These are phyloP conservation scores for Prietella phreatophila DNA, from an alignment of 2,113 vertebrate genomes.

Conservation along the genomic window DNA sequence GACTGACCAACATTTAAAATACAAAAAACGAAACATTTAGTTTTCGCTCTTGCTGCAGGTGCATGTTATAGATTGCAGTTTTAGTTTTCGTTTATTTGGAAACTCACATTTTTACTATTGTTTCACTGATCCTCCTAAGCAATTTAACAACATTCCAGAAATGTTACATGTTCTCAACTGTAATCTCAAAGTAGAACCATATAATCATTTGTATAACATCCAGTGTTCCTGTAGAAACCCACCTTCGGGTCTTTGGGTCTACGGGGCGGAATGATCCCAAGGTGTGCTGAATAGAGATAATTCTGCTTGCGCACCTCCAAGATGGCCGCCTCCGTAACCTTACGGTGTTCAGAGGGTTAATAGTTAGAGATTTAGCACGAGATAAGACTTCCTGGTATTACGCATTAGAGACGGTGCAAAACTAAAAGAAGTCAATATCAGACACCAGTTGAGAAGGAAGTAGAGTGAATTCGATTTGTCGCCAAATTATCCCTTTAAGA, in stretches of 20 bases:
- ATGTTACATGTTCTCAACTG: neutral
- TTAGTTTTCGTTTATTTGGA: too few relatives aligned
- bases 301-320: too few relatives aligned
- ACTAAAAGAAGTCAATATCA: neutral
- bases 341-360: neutral
- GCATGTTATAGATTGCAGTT: too few relatives aligned
- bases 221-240: neutral
- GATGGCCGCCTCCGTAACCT: neutral
- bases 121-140: too few relatives aligned
- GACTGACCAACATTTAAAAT: too few relatives aligned
- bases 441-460: neutral
- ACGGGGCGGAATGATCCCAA: neutral
- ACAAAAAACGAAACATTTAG: too few relatives aligned
- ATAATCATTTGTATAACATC: neutral
- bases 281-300: neutral
- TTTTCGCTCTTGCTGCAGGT: too few relatives aligned
- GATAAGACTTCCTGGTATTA: neutral
- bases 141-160: neutral
- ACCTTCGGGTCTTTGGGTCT: neutral
- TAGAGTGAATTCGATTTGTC: neutral
- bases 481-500: slow-evolving; percentile 20
- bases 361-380: neutral
- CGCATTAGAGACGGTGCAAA: neutral
- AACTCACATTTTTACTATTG: too few relatives aligned
- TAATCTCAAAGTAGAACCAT: neutral